Evolutionary conservation across 2,797 vertebrate genomes (phyloP).

Genomic region (Kryptolebias ocellatus): DNA sequence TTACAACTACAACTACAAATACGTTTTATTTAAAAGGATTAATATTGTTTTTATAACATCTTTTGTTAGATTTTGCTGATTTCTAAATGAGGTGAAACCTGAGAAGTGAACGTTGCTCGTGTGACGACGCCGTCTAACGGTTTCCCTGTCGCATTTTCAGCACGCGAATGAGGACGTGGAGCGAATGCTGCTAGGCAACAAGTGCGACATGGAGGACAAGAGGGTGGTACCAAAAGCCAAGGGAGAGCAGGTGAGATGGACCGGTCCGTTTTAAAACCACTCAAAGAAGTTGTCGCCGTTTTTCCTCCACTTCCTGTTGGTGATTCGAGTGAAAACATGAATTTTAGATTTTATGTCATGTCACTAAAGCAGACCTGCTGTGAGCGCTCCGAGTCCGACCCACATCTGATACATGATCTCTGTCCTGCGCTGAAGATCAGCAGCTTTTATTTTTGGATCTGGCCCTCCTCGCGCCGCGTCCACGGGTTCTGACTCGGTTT

Average conservation of each 20-base stretch:
- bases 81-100: background rate
- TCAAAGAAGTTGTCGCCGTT: background rate
- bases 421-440: slow-evolving; percentile 34
- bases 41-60: no score
- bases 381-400: slow-evolving; percentile 25
- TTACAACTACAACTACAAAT: no score
- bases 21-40: no score
- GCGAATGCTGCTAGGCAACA: slow-evolving; percentile 99
- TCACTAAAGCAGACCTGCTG: slow-evolving; percentile 13
- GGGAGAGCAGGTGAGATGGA: slow-evolving; percentile 92
- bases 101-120: background rate
- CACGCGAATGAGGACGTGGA: slow-evolving; percentile 99
- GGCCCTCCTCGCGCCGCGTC: slow-evolving; percentile 1
- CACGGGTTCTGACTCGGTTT: slow-evolving; percentile 13
- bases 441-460: slow-evolving; percentile 61
- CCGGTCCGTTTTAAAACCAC: background rate
- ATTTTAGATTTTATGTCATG: background rate
- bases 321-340: background rate
- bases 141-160: slow-evolving; percentile 70
- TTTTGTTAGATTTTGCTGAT: no score
- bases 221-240: slow-evolving; percentile 96
- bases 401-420: slow-evolving; percentile 52
- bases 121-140: no score
- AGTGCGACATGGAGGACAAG: slow-evolving; percentile 99
- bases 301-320: background rate